A percentile compares a stretch with the other conserved stretches of the same genome.
Conservation (phyloP, 2,888 invertebrate genomes). For the Merodon equestris region DNA sequence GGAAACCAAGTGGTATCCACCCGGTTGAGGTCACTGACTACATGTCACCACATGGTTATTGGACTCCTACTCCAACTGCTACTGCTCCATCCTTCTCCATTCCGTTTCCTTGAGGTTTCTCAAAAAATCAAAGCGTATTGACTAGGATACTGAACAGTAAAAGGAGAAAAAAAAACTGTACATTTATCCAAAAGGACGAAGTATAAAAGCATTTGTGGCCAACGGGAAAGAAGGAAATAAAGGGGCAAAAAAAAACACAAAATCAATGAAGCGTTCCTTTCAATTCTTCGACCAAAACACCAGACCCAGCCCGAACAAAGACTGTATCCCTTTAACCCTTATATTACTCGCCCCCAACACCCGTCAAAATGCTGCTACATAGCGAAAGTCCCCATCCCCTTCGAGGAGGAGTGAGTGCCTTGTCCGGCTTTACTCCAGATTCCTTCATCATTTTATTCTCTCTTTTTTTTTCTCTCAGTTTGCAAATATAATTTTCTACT, state of each 20-base stretch:
- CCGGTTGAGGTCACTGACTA: slow-evolving; percentile 49
- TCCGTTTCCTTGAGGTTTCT: slow-evolving; percentile 2
- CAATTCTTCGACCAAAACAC: neutral
- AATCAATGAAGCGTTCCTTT: slow-evolving; percentile 53
- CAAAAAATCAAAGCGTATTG: slow-evolving; percentile 41
- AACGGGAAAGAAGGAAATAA: slow-evolving; percentile 30
- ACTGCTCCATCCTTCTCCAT: neutral
- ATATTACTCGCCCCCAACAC: neutral
- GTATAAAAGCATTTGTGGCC: slow-evolving; percentile 51
- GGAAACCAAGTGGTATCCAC: slow-evolving; percentile 14
- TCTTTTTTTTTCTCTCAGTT: too few relatives aligned
- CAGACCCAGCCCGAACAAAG: slow-evolving; percentile 30
- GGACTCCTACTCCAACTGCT: slow-evolving; percentile 22
- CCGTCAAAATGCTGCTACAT: too few relatives aligned
- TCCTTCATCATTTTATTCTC: slow-evolving; percentile 8
- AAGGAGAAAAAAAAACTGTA: slow-evolving; percentile 30
- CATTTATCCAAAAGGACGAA: slow-evolving; percentile 45
- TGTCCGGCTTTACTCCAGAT: slow-evolving; percentile 44
- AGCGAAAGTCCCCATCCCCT: too few relatives aligned
- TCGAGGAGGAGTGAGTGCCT: slow-evolving; percentile 29
- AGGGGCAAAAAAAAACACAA: slow-evolving; percentile 17
- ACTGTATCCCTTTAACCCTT: neutral
- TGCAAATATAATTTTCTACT: slow-evolving; percentile 33
- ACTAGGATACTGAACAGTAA: slow-evolving; percentile 4
- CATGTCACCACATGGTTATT: slow-evolving; percentile 54